Percentiles rank a stretch among this genome's conserved stretches.
Evolutionary conservation across 2,113 vertebrate genomes (phyloP).

Genomic region (Pogonocichla stellata): DNA sequence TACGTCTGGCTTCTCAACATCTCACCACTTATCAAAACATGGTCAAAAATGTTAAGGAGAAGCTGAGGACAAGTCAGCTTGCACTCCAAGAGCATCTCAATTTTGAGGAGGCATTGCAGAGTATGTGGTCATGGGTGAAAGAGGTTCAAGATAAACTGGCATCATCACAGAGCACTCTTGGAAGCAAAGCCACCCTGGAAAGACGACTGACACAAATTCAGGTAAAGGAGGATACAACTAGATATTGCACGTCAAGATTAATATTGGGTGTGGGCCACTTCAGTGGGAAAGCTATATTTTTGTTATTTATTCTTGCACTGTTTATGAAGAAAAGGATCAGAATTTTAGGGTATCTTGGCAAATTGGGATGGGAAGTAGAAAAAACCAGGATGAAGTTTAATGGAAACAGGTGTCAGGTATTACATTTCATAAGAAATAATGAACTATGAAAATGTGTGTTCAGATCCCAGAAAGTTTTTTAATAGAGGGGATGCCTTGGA

Average conservation of each 20-base stretch:
- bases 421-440: neutral
- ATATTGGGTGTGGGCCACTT: neutral
- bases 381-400: neutral
- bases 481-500: neutral
- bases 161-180: slow-evolving; percentile 83
- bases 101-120: slow-evolving; percentile 87
- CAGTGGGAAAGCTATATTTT: neutral
- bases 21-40: slow-evolving; percentile 85
- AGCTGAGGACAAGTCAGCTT: slow-evolving; percentile 81
- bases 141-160: slow-evolving; percentile 84
- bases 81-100: slow-evolving; percentile 90
- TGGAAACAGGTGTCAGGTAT: neutral
- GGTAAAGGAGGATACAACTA: slow-evolving; percentile 68
- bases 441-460: neutral
- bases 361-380: neutral
- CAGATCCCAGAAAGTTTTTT: neutral
- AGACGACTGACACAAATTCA: slow-evolving; percentile 84
- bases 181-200: slow-evolving; percentile 85
- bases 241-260: neutral
- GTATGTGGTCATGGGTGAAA: slow-evolving; percentile 87
- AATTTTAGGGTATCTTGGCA: neutral
- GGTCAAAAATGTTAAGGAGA: slow-evolving; percentile 81
- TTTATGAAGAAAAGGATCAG: neutral
- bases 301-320: neutral
- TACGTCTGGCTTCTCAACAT: slow-evolving; percentile 79